A percentile compares a stretch with the other conserved stretches of the same genome.
Evolutionary conservation across 2,113 vertebrate genomes (phyloP).

Genomic region (Phoenicopterus ruber): DNA sequence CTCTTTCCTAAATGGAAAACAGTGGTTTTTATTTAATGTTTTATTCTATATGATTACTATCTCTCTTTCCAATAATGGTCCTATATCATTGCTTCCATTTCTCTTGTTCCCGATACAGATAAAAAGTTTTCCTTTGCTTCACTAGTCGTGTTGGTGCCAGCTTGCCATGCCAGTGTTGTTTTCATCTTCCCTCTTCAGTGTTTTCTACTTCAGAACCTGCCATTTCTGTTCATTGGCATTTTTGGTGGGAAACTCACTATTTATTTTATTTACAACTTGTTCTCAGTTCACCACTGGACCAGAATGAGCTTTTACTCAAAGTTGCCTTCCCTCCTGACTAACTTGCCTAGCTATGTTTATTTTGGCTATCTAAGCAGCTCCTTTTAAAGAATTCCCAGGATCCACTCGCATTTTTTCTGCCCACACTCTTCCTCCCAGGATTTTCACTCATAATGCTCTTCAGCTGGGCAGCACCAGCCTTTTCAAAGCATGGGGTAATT

Average conservation of each 20-base stretch:
- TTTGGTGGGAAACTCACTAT: accelerated
- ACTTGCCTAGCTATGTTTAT: background rate
- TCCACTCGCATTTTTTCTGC: background rate
- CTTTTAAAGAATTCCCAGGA: background rate
- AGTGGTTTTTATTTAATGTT: background rate
- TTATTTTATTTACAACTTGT: background rate
- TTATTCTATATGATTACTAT: background rate
- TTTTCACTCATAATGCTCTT: background rate
- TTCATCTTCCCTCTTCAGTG: background rate
- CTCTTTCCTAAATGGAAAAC: background rate
- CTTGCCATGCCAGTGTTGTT: background rate
- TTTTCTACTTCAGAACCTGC: background rate
- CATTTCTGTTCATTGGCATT: background rate
- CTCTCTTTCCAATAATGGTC: background rate
- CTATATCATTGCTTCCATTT: background rate
- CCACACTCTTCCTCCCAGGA: background rate
- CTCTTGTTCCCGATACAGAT: background rate
- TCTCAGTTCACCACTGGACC: background rate
- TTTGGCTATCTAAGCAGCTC: background rate
- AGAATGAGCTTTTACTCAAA: background rate
- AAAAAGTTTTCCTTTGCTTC: background rate
- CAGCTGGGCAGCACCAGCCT: background rate
- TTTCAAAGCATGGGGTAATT: background rate
- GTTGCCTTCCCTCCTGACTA: background rate
- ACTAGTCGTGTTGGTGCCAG: background rate